Evolutionary conservation across 2,797 vertebrate genomes (phyloP).

Genomic region (Geotria australis): DNA sequence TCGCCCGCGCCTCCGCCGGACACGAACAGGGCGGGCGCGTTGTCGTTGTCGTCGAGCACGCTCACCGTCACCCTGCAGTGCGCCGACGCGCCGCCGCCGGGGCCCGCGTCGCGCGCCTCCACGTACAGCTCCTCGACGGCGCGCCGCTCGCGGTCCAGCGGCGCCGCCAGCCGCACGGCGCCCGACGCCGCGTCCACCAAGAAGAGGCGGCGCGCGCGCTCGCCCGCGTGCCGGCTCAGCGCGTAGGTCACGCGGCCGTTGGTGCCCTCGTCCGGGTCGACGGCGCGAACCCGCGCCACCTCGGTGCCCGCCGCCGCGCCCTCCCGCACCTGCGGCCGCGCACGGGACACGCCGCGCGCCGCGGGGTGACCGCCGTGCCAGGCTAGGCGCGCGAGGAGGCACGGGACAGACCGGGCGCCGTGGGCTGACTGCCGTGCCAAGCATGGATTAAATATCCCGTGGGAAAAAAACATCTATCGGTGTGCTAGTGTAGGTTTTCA

Average conservation of each 20-base stretch:
- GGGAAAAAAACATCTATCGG: no score
- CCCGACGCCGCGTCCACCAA: conserved; percentile 49
- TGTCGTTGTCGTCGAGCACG: conserved; percentile 59
- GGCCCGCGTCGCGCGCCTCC: conserved; percentile 74
- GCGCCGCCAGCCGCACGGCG: conserved; percentile 52
- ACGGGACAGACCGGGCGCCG: no score
- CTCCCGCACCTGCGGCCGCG: conserved; percentile 6
- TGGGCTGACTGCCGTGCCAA: no score
- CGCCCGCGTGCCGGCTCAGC: conserved; percentile 71
- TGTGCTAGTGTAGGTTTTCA: no score
- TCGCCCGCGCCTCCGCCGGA: conserved; percentile 9
- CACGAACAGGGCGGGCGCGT: conserved; percentile 77
- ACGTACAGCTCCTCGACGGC: conserved; percentile 61
- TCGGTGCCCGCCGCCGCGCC: conserved; percentile 72
- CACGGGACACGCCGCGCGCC: neutral
- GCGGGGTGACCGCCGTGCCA: neutral
- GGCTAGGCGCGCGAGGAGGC: neutral
- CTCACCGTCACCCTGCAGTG: conserved; percentile 88
- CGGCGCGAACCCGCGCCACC: conserved; percentile 74
- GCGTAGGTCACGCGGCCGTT: conserved; percentile 78
- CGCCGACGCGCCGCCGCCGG: conserved; percentile 69
- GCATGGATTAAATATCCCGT: no score
- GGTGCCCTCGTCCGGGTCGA: conserved; percentile 78
- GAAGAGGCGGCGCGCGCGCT: conserved; percentile 55
- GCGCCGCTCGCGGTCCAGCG: conserved; percentile 81